phyloP scores from a whole-genome alignment of 2,113 vertebrate species.

The Trichechus manatus region DNA sequence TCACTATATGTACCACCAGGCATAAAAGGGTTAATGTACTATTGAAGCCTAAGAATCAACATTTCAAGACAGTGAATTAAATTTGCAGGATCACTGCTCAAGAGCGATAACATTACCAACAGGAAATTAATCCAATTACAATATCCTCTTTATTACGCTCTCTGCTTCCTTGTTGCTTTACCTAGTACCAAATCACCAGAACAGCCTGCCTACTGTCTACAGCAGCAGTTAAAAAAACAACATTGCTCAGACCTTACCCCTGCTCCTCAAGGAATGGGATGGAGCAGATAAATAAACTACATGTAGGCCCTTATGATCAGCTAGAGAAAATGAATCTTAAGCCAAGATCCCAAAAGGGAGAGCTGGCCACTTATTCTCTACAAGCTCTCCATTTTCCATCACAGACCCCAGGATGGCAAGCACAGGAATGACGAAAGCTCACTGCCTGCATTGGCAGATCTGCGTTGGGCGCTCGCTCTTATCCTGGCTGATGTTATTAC shows the following conservation, averaged over 20 bases:
- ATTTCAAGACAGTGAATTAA: conserved; percentile 76
- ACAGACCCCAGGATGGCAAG: background rate
- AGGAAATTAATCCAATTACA: conserved; percentile 88
- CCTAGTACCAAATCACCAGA: background rate
- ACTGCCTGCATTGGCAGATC: background rate
- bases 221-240: background rate
- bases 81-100: conserved; percentile 67
- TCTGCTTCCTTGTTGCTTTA: conserved; percentile 61
- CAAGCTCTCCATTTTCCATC: background rate
- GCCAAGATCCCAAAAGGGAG: background rate
- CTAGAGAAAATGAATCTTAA: background rate
- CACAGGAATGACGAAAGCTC: background rate
- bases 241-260: too few species aligned
- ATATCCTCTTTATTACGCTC: conserved; percentile 83
- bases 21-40: background rate
- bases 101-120: conserved; percentile 81
- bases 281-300: background rate
- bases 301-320: background rate
- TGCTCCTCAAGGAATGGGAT: background rate
- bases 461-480: background rate
- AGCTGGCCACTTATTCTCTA: background rate
- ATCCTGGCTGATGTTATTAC: background rate
- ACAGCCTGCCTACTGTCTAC: background rate
- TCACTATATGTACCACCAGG: too few species aligned
- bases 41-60: conserved; percentile 48